Evolutionary conservation across 1,140 invertebrate genomes (phyloP).

Genomic region (Lordiphosa mommai): DNA sequence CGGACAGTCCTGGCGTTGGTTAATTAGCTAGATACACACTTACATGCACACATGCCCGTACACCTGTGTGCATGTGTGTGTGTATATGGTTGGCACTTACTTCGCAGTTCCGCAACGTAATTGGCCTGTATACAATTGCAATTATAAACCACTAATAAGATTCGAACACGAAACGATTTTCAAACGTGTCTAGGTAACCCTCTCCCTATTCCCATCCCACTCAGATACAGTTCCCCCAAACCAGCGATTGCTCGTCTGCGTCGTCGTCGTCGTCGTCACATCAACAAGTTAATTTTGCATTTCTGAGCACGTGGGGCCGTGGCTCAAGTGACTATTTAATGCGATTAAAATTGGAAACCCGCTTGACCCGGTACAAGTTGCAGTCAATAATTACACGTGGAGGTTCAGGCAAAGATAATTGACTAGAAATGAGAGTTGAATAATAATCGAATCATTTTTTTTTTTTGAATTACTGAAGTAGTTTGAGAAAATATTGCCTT

Average conservation of each 20-base stretch:
- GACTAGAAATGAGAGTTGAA: too few relatives aligned
- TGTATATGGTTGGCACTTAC: conserved; percentile 24
- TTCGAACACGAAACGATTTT: conserved; percentile 73
- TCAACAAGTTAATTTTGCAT: conserved; percentile 76
- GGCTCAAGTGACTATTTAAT: conserved; percentile 55
- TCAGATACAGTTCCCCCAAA: neutral
- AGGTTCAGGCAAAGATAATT: too few relatives aligned
- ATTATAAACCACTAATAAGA: conserved; percentile 78
- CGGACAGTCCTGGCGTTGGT: conserved; percentile 47
- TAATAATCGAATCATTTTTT: too few relatives aligned
- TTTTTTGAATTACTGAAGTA: too few relatives aligned
- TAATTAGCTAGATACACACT: conserved; percentile 52
- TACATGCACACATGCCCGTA: conserved; percentile 2
- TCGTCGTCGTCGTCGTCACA: conserved; percentile 38
- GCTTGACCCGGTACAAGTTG: too few relatives aligned
- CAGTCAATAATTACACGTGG: too few relatives aligned
- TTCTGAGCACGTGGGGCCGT: conserved; percentile 15
- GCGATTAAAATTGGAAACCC: conserved; percentile 26
- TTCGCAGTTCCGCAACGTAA: conserved; percentile 62
- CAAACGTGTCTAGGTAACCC: conserved; percentile 28
- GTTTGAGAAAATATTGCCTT: too few relatives aligned
- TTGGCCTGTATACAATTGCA: conserved; percentile 75
- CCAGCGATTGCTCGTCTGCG: neutral
- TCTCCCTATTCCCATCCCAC: neutral
- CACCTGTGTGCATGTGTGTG: neutral